Conservation (phyloP, 2,113 vertebrate genomes). For the Aspiorhynchus laticeps region DNA sequence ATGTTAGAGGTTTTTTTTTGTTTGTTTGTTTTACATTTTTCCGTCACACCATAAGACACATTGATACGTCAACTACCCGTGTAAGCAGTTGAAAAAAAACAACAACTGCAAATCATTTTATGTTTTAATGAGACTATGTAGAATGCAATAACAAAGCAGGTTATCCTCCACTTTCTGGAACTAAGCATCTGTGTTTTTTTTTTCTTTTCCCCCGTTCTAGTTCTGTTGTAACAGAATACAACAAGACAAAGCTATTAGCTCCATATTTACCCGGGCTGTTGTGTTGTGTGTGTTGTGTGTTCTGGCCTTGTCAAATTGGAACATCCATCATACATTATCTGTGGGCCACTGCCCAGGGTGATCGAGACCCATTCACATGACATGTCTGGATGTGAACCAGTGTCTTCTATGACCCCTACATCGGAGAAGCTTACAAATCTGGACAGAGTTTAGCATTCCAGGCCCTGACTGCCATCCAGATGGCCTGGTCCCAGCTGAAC, state of each 20-base stretch:
- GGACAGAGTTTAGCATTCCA: slow-evolving; percentile 48
- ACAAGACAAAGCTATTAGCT: slow-evolving; percentile 28
- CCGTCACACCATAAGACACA: too few species aligned
- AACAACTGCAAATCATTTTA: too few species aligned
- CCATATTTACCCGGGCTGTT: slow-evolving; percentile 11
- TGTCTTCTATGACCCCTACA: slow-evolving; percentile 24
- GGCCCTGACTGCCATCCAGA: slow-evolving; percentile 52
- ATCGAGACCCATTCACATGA: slow-evolving; percentile 21
- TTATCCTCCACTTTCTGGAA: not conserved
- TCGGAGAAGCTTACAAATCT: slow-evolving; percentile 28
- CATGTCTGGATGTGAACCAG: slow-evolving; percentile 30
- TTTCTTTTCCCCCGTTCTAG: not conserved
- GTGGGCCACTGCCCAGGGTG: slow-evolving; percentile 12
- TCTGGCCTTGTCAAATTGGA: slow-evolving; percentile 31
- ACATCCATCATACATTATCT: slow-evolving; percentile 32
- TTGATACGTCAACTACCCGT: too few species aligned
- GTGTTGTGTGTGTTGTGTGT: too few species aligned
- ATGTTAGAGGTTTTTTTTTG: too few species aligned
- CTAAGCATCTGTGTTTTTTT: too few species aligned
- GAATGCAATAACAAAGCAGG: not conserved
- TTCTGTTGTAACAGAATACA: slow-evolving; percentile 2
- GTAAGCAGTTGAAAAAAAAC: too few species aligned
- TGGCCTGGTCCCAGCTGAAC: slow-evolving; percentile 53
- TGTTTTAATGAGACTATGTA: not conserved
- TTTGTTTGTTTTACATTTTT: too few species aligned